phyloP scores from a whole-genome alignment of 2,888 invertebrate species.

The Hyposoter dolosus region DNA sequence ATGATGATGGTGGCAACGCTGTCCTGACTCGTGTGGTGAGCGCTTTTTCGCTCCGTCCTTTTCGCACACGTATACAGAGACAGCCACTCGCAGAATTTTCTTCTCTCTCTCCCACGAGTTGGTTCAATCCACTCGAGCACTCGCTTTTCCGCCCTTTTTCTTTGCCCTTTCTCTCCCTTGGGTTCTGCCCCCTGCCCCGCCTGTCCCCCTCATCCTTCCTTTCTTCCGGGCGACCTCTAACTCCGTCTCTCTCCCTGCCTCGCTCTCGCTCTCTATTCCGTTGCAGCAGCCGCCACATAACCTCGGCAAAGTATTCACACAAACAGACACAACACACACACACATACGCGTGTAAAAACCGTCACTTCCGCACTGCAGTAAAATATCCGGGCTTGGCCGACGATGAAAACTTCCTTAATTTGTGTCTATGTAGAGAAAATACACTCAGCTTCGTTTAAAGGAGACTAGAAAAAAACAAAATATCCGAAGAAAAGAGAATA shows the following conservation, averaged over 20 bases:
- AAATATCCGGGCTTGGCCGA: slow-evolving; percentile 63
- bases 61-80: slow-evolving; percentile 12
- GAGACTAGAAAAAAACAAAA: not conserved
- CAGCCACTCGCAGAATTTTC: slow-evolving; percentile 10
- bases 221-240: slow-evolving; percentile 41
- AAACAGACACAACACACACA: slow-evolving; percentile 47
- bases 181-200: slow-evolving; percentile 68
- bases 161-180: slow-evolving; percentile 74
- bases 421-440: not conserved
- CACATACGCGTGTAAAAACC: slow-evolving; percentile 36
- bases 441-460: not conserved
- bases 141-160: slow-evolving; percentile 65
- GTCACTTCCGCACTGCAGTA: slow-evolving; percentile 68
- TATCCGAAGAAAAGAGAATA: slow-evolving; percentile 33
- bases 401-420: slow-evolving; percentile 48
- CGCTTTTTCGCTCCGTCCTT: slow-evolving; percentile 36
- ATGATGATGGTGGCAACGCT: slow-evolving; percentile 58
- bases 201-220: slow-evolving; percentile 31
- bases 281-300: slow-evolving; percentile 59
- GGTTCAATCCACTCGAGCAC: slow-evolving; percentile 58
- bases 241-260: slow-evolving; percentile 34
- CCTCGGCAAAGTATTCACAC: slow-evolving; percentile 44
- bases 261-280: slow-evolving; percentile 31
- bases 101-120: slow-evolving; percentile 31
- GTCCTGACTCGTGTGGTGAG: slow-evolving; percentile 60